A percentile compares a stretch with the other conserved stretches of the same genome.
phyloP scores from a whole-genome alignment of 1,140 invertebrate species.

The Sycophaga agraensis region DNA sequence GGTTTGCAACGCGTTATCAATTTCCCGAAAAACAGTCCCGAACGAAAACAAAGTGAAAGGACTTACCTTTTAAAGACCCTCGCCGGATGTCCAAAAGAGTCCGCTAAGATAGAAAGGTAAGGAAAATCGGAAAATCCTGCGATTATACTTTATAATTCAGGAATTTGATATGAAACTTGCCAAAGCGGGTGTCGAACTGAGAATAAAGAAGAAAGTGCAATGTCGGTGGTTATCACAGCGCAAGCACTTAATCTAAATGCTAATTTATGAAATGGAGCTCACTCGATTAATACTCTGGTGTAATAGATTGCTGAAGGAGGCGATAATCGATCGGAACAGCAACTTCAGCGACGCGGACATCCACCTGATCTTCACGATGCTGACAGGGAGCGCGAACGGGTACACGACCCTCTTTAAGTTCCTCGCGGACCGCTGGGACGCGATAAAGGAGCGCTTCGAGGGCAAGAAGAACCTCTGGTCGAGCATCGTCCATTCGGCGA shows the following conservation, averaged over 20 bases:
- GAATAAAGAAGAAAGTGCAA: too few relatives aligned
- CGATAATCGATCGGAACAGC: slow-evolving; percentile 65
- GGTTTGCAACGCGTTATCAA: slow-evolving; percentile 72
- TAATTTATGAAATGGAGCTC: too few relatives aligned
- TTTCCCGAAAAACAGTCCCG: slow-evolving; percentile 61
- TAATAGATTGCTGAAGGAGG: slow-evolving; percentile 64
- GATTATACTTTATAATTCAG: too few relatives aligned
- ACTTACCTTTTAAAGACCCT: slow-evolving; percentile 74
- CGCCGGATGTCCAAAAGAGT: slow-evolving; percentile 70
- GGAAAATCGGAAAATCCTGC: too few relatives aligned
- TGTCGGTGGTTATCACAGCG: too few relatives aligned
- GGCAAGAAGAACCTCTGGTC: slow-evolving; percentile 72
- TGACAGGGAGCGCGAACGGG: slow-evolving; percentile 67
- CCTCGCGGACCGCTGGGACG: slow-evolving; percentile 66
- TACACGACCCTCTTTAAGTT: slow-evolving; percentile 72
- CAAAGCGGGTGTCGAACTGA: too few relatives aligned
- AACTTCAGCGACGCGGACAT: slow-evolving; percentile 74
- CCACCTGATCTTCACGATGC: slow-evolving; percentile 70
- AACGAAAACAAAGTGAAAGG: slow-evolving; percentile 68
- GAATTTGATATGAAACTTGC: too few relatives aligned
- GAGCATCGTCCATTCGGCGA: slow-evolving; percentile 69
- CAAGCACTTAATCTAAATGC: too few relatives aligned
- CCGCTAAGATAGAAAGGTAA: slow-evolving; percentile 65
- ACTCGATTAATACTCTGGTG: too few relatives aligned
- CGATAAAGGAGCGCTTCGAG: slow-evolving; percentile 64